Evolutionary conservation across 2,888 invertebrate species (phyloP).

Genomic region (Noctua janthe): DNA sequence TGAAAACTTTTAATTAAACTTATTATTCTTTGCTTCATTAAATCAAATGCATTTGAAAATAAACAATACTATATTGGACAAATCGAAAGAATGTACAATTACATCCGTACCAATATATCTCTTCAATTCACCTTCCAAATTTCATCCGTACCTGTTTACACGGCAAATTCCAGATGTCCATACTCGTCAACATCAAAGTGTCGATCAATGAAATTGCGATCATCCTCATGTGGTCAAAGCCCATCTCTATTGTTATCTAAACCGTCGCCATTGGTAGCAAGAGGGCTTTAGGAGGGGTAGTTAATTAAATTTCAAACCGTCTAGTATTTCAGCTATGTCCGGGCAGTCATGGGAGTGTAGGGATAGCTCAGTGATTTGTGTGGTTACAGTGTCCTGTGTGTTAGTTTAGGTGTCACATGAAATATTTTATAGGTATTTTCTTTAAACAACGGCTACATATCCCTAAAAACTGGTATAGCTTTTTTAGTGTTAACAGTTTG

Average conservation of each 20-base stretch:
- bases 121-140: not conserved
- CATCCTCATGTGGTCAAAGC: conserved; percentile 52
- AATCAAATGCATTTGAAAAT: not conserved
- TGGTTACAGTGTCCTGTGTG: conserved; percentile 29
- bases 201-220: conserved; percentile 55
- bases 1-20: not conserved
- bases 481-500: not conserved
- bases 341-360: conserved; percentile 53
- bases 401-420: conserved; percentile 26
- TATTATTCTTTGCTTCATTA: not conserved
- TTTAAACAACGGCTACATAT: not conserved
- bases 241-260: conserved; percentile 70
- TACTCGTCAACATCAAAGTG: conserved; percentile 48
- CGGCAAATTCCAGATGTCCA: conserved; percentile 13
- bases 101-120: not conserved
- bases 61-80: not conserved
- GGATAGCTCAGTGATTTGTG: conserved; percentile 17
- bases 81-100: not conserved
- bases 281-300: conserved; percentile 75
- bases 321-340: conserved; percentile 82
- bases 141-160: conserved; percentile 9
- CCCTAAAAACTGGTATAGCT: no score
- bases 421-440: conserved; percentile 20
- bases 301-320: conserved; percentile 86
- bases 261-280: conserved; percentile 70